Base-by-base conservation (phyloP, 2,113 vertebrate genomes). In the Xenotilapia leptura region DNA sequence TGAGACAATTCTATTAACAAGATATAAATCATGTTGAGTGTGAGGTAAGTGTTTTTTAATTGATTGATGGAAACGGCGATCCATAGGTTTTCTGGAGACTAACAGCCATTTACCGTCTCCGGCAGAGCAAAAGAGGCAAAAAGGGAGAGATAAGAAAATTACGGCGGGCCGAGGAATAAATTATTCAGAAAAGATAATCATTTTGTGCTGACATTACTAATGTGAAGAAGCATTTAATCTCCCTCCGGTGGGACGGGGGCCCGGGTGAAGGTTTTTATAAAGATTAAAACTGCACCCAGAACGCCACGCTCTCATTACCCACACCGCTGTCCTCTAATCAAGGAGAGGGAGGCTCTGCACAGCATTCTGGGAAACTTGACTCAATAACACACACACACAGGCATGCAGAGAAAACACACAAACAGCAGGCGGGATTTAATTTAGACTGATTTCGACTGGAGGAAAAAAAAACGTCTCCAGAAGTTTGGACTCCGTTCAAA, bases 31-130 rank as follows among this genome's bases (percentile, higher is more conserved):
- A 99, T 97, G 97, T 98, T 98, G 97, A 99, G 97, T 98, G 97
- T 98, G 98, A 98, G 98, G 97, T 98, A 99, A 99, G 98, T 99
- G 98, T 98, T 99, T 99, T 99, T 99, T 99, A 99, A 99, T 99
- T 99, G 98, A 99, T 99, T 98, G 98, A 99, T 99, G 98, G 98
- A 97, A 98, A 98, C 96, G 95, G 97, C 97, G 97, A 97, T 96
- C 96, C 92, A 96, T 97, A 96, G 96, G 96, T 97, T 96, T 98
- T 97, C 96, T 75, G 89, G 97, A 97, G 97, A 97, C 97, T 97
- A 97, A 97, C 97, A 97, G 97, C 97, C 97, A 96, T 97, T 98
- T 98, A 97, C 97, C 96, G 97, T 95, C 95, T 94, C 92, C 96
- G 94, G 96, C 96, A 86, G 91, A 97, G 96, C 94, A 96, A 97